Base-by-base conservation (phyloP, 64 coral and sea anemone species). In the Anthopleura sola region DNA sequence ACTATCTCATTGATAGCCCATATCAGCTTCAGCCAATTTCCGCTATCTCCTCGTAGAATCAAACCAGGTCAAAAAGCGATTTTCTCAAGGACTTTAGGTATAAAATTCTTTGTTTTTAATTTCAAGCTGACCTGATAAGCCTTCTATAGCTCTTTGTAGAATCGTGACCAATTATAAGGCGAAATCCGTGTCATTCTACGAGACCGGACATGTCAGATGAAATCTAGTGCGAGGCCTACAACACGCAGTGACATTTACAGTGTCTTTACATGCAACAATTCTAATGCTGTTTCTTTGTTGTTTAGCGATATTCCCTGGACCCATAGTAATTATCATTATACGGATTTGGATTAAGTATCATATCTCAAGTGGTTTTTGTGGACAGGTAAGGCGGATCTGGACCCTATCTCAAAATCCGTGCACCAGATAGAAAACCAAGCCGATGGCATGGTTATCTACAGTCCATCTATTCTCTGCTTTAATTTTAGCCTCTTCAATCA, bases 1-100 rank as follows among this genome's bases (percentile, higher is more conserved):
- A 71, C 28, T 28, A 29, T 13, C 66, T 34, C 66, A 71, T 32
- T 71, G 31, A 71, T 71, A 71, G 8, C 66, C 66, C 28, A 2
- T 71, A 71, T 71, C 66, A 28, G 66, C 66, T 71, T 71, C 66
- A 71, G 26, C 14, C 66, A 71, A 71, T 71, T 71, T 71, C 66
- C 66, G 29, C 29, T 71, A 71, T 71, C 66, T 71, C n/a, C n/a
- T 29, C 66, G 10, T 71, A 71, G 20, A 31, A 71, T 71, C 66
- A 71, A 71, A 71, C 12, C 66, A 71, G 66, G 66, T 71, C 66
- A 71, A 71, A 34, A 71, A 71, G 66, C 28, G 66, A 71, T 71
- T 71, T 71, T 71, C 66, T 71, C 66, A 71, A 71, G 66, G 66
- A 31, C 66, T 71, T 71, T 32, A 29, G 23, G 29, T 71, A 29